Percentiles rank a stretch among this genome's conserved stretches.
These are phyloP conservation scores for Nannospalax galili DNA, from an alignment of 2,113 vertebrate species.

Conservation along the genomic window DNA sequence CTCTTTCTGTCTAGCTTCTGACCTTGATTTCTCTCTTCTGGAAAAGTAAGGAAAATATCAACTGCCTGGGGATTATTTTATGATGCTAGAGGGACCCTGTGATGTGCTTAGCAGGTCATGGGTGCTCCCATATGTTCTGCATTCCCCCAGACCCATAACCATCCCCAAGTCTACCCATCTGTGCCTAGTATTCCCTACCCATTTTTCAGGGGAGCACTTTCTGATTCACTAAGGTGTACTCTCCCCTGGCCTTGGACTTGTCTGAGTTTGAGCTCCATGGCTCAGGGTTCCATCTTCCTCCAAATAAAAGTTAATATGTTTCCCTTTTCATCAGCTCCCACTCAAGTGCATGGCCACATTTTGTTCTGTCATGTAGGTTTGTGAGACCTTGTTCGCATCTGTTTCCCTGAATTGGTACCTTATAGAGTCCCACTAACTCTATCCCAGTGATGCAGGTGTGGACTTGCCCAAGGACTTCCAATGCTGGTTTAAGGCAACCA, in stretches of 20 bases:
- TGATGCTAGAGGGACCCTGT: background rate
- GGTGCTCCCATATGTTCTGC: background rate
- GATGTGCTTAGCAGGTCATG: too few relatives aligned
- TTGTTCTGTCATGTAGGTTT: background rate
- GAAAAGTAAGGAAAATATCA: constrained; percentile 49
- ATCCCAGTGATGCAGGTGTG: background rate
- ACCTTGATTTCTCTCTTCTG: background rate
- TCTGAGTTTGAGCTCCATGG: too few relatives aligned
- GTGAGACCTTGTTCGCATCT: background rate
- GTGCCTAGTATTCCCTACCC: background rate
- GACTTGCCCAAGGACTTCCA: background rate
- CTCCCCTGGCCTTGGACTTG: background rate
- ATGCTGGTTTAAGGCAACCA: background rate
- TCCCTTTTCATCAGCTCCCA: background rate
- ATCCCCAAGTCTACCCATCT: fast-evolving
- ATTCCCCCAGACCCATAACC: background rate
- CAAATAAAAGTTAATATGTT: background rate
- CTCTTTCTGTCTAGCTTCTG: background rate
- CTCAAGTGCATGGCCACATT: background rate
- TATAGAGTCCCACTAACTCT: background rate
- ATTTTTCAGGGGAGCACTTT: fast-evolving
- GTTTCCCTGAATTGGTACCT: background rate
- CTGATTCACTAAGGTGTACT: too few relatives aligned
- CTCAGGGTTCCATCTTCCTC: background rate
- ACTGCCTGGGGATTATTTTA: background rate